Evolutionary conservation across 2,797 vertebrate species (phyloP), one percentile per base, ranked within the genome.

Genomic region (Ctenopoma kingsleyae): DNA sequence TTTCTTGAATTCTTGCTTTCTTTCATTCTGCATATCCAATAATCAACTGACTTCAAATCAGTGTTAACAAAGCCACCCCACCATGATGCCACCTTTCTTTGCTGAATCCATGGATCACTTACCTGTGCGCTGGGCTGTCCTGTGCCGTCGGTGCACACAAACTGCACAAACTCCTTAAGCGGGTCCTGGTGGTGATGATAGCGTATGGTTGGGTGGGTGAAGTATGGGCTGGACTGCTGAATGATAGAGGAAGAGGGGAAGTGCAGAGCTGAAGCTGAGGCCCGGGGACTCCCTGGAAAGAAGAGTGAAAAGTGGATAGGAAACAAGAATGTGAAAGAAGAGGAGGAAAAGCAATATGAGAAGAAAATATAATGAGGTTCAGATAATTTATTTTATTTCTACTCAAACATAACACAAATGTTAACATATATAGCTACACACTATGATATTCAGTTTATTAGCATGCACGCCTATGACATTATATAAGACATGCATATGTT

Each of bases 161-260:
- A 98, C 95, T 98, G 97, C 88, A 98, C 97, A 71, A 99, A 98
- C 93, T 99, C 97, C 95, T 99, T 98, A 90, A 99, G 96, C 8
- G 97, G 97, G 93, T 98, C 97, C 95, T 98, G 97, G 75, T 97
- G 97, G 93, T 98, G 97, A 91, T 98, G 97, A 94, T 98, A 98
- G 87, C 97, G 97, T 94, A 98, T 98, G 93, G 97, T 97, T 68
- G 97, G 97, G 93, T 98, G 97, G 70, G 97, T 96, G 93, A 98
- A 98, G 91, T 98, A 98, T 8, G 97, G 97, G 91, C 96, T 96
- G 87, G 97, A 97, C 92, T 98, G 97, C 94, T 98, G 97, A 91
- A 98, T 97, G 92, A 98, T 97, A 89, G 97, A 97, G 53, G 96
- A 96, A 74, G 97, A 97, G 64, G 96, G 97, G 89, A 99, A 98